Percentiles rank a stretch among this genome's conserved stretches.
Conservation (phyloP, 2,113 vertebrate species). For the Indicator maculatus region DNA sequence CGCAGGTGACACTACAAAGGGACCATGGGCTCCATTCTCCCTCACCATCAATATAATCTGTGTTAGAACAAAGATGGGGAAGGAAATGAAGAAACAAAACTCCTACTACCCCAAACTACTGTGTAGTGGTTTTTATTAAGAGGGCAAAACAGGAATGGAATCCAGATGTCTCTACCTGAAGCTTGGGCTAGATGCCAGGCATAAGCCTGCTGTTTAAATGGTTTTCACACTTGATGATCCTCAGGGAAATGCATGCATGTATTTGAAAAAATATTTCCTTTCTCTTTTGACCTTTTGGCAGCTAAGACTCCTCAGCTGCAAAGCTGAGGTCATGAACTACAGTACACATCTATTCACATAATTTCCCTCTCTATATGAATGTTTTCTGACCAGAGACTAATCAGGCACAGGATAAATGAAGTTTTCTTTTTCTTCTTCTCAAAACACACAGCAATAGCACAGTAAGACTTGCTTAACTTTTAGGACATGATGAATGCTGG, state of each 20-base stretch:
- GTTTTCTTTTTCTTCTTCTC: not conserved
- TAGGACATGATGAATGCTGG: not conserved
- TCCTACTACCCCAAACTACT: constrained; percentile 23
- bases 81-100: constrained; percentile 7
- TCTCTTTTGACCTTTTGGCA: constrained; percentile 63
- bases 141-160: constrained; percentile 68
- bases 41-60: constrained; percentile 92
- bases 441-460: not conserved
- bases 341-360: not conserved
- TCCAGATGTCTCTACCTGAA: constrained; percentile 79
- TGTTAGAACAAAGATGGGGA: not conserved
- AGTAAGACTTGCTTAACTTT: not conserved
- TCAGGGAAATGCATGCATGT: constrained; percentile 49
- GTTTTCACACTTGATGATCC: constrained; percentile 69
- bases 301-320: constrained; percentile 49
- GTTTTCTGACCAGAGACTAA: constrained; percentile 43
- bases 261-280: constrained; percentile 71
- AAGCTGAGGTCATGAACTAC: constrained; percentile 35
- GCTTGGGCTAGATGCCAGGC: constrained; percentile 54
- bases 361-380: constrained; percentile 27
- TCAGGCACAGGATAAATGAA: not conserved
- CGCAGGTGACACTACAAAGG: constrained; percentile 90
- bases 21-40: constrained; percentile 97
- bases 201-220: constrained; percentile 77
- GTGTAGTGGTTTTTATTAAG: constrained; percentile 47